Percentiles rank a stretch among this genome's conserved stretches.
Conservation (phyloP, 2,113 vertebrate genomes). For the Pseudonaja textilis region DNA sequence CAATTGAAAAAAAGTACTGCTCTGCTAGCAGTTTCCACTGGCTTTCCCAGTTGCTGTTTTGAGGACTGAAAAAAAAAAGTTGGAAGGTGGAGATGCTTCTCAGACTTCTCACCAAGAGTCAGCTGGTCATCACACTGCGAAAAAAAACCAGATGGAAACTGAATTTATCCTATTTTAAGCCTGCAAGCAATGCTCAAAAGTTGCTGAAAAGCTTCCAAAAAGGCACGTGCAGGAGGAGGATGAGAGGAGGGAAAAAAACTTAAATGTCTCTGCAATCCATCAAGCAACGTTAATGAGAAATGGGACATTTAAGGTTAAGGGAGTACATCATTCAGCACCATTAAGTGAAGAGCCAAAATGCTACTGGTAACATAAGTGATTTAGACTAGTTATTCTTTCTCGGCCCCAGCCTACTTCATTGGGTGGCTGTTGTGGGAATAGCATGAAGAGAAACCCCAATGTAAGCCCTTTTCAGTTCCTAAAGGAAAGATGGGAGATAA, state of each 20-base stretch:
- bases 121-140: background rate
- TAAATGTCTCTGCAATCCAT: background rate
- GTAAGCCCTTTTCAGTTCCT: background rate
- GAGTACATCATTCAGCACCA: background rate
- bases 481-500: background rate
- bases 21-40: background rate
- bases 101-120: slow-evolving; percentile 8
- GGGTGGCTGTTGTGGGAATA: background rate
- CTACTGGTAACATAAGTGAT: background rate
- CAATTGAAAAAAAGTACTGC: background rate
- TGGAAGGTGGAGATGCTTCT: background rate
- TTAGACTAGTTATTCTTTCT: background rate
- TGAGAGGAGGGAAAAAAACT: background rate
- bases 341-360: background rate
- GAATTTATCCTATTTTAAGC: background rate
- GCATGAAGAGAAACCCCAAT: background rate
- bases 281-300: background rate
- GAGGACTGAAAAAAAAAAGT: background rate
- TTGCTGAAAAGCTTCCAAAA: background rate
- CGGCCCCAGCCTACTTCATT: background rate
- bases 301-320: background rate
- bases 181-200: background rate
- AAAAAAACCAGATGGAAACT: background rate
- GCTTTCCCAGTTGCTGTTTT: slow-evolving; percentile 6
- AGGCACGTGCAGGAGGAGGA: background rate